These are phyloP conservation scores for Dolichallabes microphthalmus DNA, from an alignment of 2,113 vertebrate genomes.

Conservation along the genomic window DNA sequence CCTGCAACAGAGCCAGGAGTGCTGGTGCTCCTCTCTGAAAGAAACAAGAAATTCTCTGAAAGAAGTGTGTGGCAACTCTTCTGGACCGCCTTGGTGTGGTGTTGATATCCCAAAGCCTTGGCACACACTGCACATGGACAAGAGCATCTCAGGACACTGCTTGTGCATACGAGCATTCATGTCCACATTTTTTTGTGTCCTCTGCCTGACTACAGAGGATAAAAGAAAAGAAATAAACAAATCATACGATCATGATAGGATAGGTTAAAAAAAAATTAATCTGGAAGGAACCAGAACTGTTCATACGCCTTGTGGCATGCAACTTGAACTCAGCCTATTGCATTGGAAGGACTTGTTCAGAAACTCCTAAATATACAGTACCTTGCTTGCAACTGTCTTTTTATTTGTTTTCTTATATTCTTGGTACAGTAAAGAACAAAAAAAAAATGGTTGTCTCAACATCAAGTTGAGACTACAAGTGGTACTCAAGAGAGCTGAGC, in stretches of 20 bases:
- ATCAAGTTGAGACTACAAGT: conserved; percentile 52
- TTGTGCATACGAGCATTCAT: conserved; percentile 71
- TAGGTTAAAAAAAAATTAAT: not conserved
- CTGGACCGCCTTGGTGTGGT: conserved; percentile 60
- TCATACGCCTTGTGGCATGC: conserved; percentile 30
- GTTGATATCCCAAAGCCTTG: conserved; percentile 49
- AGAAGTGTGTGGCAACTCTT: conserved; percentile 31
- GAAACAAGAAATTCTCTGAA: no score
- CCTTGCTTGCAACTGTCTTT: conserved; percentile 63
- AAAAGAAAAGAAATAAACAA: conserved; percentile 20
- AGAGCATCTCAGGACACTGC: conserved; percentile 70
- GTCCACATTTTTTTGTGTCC: conserved; percentile 48
- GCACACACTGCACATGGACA: conserved; percentile 63
- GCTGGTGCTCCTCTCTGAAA: conserved; percentile 38
- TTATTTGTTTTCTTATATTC: conserved; percentile 54
- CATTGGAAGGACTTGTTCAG: conserved; percentile 35
- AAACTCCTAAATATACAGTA: conserved; percentile 54
- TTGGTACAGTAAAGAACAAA: conserved; percentile 61
- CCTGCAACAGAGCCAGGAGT: conserved; percentile 36
- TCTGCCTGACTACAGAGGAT: conserved; percentile 45
- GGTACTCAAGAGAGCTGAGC: conserved; percentile 58
- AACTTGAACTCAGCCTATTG: conserved; percentile 45
- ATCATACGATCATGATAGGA: conserved; percentile 19
- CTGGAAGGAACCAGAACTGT: conserved; percentile 25
- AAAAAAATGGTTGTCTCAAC: conserved; percentile 39